These are phyloP conservation scores for Anoncus sp. DNA, from an alignment of 2,888 invertebrate genomes.

Conservation along the genomic window DNA sequence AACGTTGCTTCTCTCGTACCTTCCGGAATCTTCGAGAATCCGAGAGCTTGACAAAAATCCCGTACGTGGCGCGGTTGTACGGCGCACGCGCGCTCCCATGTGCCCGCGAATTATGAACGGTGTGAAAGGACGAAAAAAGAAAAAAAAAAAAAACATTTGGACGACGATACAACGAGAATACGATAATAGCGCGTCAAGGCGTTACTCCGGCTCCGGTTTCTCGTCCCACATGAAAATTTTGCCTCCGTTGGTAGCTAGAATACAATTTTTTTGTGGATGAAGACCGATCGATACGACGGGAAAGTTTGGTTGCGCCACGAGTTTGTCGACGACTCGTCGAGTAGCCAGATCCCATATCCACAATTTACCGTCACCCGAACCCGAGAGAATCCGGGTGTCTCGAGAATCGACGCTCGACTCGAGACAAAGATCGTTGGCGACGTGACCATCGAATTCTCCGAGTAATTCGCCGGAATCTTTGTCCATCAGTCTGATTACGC, in stretches of 20 bases:
- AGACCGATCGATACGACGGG: conserved; percentile 88
- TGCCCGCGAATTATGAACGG: too few species aligned
- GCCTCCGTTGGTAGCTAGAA: conserved; percentile 90
- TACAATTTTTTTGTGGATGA: conserved; percentile 90
- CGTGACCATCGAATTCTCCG: conserved; percentile 92
- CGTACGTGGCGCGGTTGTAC: conserved; percentile 67
- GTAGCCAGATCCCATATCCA: conserved; percentile 96
- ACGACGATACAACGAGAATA: too few species aligned
- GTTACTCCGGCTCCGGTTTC: too few species aligned
- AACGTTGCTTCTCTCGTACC: conserved; percentile 85
- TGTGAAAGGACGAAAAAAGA: too few species aligned
- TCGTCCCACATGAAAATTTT: conserved; percentile 88
- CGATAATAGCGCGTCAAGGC: too few species aligned
- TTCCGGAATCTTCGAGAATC: conserved; percentile 88
- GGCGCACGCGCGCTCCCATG: too few species aligned
- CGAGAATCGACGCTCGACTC: conserved; percentile 94
- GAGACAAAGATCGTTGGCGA: conserved; percentile 91
- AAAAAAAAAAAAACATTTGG: too few species aligned
- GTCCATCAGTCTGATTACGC: conserved; percentile 93
- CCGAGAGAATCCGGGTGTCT: conserved; percentile 94
- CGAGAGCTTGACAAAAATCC: conserved; percentile 57
- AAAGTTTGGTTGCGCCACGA: conserved; percentile 79
- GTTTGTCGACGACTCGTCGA: conserved; percentile 84
- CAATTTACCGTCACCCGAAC: conserved; percentile 94
- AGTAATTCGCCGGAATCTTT: conserved; percentile 92